phyloP scores from a whole-genome alignment of 2,113 vertebrate genomes.

The Corythaixoides concolor region DNA sequence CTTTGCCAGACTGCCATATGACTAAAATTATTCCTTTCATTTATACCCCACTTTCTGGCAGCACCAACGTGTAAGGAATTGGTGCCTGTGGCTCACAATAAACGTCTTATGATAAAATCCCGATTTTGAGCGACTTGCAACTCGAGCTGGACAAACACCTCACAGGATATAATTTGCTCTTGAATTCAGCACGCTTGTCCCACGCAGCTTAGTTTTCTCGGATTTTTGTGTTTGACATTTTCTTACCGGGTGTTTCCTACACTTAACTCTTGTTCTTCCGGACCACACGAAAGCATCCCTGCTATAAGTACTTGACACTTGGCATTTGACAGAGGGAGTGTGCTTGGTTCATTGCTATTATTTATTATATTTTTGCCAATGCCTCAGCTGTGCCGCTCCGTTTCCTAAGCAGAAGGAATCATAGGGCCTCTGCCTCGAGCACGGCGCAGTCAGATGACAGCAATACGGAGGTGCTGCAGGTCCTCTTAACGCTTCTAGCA shows the following conservation, averaged over 20 bases:
- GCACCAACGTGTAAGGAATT: background rate
- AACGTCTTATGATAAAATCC: background rate
- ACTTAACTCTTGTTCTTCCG: background rate
- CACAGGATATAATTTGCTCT: background rate
- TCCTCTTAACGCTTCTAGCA: background rate
- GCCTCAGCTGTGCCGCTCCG: background rate
- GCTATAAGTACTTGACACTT: background rate
- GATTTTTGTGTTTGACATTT: background rate
- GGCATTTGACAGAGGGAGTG: background rate
- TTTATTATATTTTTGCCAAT: background rate
- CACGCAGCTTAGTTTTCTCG: background rate
- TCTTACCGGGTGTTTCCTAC: fast-evolving
- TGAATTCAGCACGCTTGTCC: background rate
- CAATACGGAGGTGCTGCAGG: background rate
- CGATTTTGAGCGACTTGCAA: background rate
- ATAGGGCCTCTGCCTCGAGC: fast-evolving
- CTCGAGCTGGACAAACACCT: background rate
- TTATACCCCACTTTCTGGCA: background rate
- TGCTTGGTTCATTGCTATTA: background rate
- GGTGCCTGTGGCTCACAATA: background rate
- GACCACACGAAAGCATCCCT: background rate
- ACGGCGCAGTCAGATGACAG: background rate
- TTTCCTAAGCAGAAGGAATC: background rate
- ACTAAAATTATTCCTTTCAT: background rate
- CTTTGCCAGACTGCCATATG: background rate